Conservation (phyloP, 2,888 invertebrate species). For the Acanthococcus lagerstroemiae region DNA sequence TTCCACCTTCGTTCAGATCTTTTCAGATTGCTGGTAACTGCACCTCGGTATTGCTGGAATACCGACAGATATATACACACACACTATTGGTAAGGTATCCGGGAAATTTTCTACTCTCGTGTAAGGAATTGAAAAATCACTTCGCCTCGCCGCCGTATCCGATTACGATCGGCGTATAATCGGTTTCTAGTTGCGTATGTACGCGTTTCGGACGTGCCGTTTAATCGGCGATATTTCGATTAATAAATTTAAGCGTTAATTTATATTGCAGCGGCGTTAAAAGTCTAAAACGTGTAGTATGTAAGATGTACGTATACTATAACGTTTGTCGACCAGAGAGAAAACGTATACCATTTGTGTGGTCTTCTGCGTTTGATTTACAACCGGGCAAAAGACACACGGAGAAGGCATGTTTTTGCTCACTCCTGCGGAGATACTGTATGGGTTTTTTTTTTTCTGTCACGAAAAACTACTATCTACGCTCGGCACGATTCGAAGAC, state of each 20-base stretch:
- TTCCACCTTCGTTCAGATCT: too few relatives aligned
- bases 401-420: constrained; percentile 20
- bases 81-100: too few relatives aligned
- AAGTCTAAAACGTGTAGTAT: constrained; percentile 1
- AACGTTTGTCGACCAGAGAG: constrained; percentile 10
- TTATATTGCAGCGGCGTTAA: constrained; percentile 4
- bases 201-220: neutral
- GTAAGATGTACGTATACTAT: neutral
- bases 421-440: constrained; percentile 16
- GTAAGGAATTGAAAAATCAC: too few relatives aligned
- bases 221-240: constrained; percentile 10
- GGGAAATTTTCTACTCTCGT: too few relatives aligned
- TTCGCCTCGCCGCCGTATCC: too few relatives aligned
- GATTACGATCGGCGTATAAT: too few relatives aligned
- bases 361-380: constrained; percentile 21
- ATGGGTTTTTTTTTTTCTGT: constrained; percentile 1
- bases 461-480: constrained; percentile 14
- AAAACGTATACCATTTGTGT: constrained; percentile 15
- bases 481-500: constrained; percentile 13
- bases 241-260: constrained; percentile 21
- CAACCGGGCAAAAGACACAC: constrained; percentile 23
- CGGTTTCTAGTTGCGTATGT: too few relatives aligned
- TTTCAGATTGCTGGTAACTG: too few relatives aligned
- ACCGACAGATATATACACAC: too few relatives aligned
- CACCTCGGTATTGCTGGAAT: too few relatives aligned